phyloP scores from a whole-genome alignment of 2,113 vertebrate species.

The Phaethornis superciliosus region DNA sequence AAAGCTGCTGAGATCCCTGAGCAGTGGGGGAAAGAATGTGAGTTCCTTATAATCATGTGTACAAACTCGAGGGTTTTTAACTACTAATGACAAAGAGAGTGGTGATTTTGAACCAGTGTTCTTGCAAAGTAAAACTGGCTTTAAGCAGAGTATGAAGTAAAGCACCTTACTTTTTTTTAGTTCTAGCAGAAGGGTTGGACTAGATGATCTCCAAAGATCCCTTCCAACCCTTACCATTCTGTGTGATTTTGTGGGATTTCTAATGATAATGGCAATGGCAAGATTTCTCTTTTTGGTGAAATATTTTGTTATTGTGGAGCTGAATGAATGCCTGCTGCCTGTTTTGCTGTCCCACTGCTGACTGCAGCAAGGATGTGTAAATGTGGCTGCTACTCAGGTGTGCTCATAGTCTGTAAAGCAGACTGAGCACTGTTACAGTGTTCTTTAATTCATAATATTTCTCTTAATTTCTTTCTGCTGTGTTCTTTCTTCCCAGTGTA shows the following conservation, averaged over 20 bases:
- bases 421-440: background rate
- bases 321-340: background rate
- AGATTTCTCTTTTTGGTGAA: background rate
- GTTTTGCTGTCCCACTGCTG: background rate
- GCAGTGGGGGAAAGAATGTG: constrained; percentile 91
- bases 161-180: background rate
- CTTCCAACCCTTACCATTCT: too few species aligned
- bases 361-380: background rate
- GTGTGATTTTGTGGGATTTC: background rate
- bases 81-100: background rate
- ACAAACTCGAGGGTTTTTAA: background rate
- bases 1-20: constrained; percentile 85
- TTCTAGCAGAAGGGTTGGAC: too few species aligned
- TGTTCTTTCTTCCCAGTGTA: constrained; percentile 81
- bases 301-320: background rate
- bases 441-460: background rate
- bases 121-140: background rate
- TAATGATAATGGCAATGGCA: background rate
- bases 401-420: background rate
- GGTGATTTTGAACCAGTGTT: background rate
- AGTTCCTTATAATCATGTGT: background rate
- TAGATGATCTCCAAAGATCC: too few species aligned
- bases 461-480: background rate
- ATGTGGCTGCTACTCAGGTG: background rate
- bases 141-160: background rate